Percentiles rank a stretch among this genome's conserved stretches.
Evolutionary conservation across 2,888 invertebrate species (phyloP).

Genomic region (Ornithoptera priamus): DNA sequence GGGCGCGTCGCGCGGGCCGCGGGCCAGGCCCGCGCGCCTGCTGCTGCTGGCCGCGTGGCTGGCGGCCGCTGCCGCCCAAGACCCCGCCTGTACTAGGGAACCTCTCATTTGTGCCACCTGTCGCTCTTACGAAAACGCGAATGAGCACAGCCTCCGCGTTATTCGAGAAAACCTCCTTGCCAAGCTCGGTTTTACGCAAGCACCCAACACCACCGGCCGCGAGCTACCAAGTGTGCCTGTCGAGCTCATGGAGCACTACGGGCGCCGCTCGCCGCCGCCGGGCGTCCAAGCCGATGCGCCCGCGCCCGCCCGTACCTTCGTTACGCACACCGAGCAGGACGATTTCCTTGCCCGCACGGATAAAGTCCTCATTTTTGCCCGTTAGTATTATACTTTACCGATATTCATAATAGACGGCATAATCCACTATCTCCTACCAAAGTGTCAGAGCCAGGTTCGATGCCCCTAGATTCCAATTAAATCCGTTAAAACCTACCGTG

Average conservation of each 20-base stretch:
- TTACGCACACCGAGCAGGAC: slow-evolving; percentile 81
- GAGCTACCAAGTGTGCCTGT: slow-evolving; percentile 80
- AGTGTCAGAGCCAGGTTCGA: slow-evolving; percentile 52
- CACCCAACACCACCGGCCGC: slow-evolving; percentile 83
- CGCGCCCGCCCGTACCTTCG: slow-evolving; percentile 72
- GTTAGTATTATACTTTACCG: slow-evolving; percentile 69
- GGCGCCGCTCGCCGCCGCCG: slow-evolving; percentile 75
- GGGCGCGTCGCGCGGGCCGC: slow-evolving; percentile 79
- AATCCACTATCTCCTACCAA: slow-evolving; percentile 14
- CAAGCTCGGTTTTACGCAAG: slow-evolving; percentile 81
- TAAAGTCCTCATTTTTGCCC: slow-evolving; percentile 85
- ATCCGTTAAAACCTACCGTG: slow-evolving; percentile 1
- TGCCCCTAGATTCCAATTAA: slow-evolving; percentile 43
- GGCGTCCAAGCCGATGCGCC: slow-evolving; percentile 82
- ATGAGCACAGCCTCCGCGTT: slow-evolving; percentile 81
- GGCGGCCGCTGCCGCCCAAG: slow-evolving; percentile 64
- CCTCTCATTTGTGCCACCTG: slow-evolving; percentile 75
- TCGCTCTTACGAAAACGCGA: slow-evolving; percentile 78
- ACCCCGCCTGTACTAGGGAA: slow-evolving; percentile 66
- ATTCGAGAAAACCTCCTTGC: slow-evolving; percentile 83
- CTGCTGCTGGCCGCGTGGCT: slow-evolving; percentile 77
- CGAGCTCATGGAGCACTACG: slow-evolving; percentile 75
- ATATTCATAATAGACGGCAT: slow-evolving; percentile 1
- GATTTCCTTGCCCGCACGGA: slow-evolving; percentile 85
- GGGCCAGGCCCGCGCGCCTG: slow-evolving; percentile 80